These are phyloP conservation scores for Pachypanchax playfairii DNA, from an alignment of 2,113 vertebrate species.

Conservation along the genomic window DNA sequence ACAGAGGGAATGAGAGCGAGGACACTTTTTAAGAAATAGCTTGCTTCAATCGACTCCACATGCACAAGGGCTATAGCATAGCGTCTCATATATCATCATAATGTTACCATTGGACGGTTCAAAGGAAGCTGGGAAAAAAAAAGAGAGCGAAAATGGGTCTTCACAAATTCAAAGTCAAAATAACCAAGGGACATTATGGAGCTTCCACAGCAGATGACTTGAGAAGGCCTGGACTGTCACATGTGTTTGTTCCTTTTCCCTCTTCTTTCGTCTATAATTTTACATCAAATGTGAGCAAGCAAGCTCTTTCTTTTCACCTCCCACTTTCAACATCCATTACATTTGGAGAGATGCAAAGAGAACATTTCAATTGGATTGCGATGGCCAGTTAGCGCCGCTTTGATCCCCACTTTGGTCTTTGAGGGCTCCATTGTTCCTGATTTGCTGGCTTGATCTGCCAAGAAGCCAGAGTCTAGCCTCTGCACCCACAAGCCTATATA, in stretches of 20 bases:
- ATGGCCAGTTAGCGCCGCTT: slow-evolving; percentile 81
- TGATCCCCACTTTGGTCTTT: slow-evolving; percentile 80
- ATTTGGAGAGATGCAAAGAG: slow-evolving; percentile 80
- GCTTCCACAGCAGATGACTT: slow-evolving; percentile 70
- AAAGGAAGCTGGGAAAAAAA: slow-evolving; percentile 57
- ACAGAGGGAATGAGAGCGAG: slow-evolving; percentile 29
- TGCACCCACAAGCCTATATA: slow-evolving; percentile 61
- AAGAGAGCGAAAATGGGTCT: slow-evolving; percentile 53
- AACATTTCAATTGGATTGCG: slow-evolving; percentile 86
- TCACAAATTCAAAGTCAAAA: slow-evolving; percentile 76
- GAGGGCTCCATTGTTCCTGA: slow-evolving; percentile 81
- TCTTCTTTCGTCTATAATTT: slow-evolving; percentile 74
- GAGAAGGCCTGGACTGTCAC: slow-evolving; percentile 68
- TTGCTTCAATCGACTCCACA: slow-evolving; percentile 66
- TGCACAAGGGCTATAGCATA: slow-evolving; percentile 63
- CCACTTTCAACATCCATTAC: slow-evolving; percentile 79
- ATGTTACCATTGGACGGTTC: slow-evolving; percentile 75
- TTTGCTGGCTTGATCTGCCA: slow-evolving; percentile 78
- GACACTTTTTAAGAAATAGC: slow-evolving; percentile 73
- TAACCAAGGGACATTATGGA: slow-evolving; percentile 73
- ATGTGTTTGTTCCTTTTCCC: slow-evolving; percentile 63
- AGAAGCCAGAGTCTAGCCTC: slow-evolving; percentile 55
- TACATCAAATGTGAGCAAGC: slow-evolving; percentile 68
- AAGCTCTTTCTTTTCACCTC: slow-evolving; percentile 72
- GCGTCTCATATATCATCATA: slow-evolving; percentile 78